These are phyloP conservation scores for Python bivittatus DNA, from an alignment of 2,113 vertebrate species.

Conservation along the genomic window DNA sequence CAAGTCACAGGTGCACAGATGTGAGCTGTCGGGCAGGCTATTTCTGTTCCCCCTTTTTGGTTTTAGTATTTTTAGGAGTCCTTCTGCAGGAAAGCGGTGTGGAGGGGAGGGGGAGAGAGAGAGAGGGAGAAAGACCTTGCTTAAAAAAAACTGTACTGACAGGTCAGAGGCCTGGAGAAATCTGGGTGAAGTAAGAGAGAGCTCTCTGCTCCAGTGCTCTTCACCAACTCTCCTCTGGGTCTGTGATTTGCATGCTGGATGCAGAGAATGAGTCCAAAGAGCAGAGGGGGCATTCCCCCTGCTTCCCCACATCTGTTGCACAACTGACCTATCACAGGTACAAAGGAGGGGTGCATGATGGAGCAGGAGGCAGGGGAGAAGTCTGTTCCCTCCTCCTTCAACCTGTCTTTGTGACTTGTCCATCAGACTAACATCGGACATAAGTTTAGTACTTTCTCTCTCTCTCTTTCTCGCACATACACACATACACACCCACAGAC, in stretches of 20 bases:
- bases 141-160: not conserved
- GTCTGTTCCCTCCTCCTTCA: not conserved
- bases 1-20: not conserved
- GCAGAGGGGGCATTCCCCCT: not conserved
- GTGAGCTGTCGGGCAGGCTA: not conserved
- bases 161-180: not conserved
- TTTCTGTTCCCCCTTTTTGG: not conserved
- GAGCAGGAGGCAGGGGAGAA: not conserved
- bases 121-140: not conserved
- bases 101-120: not conserved
- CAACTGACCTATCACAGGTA: not conserved
- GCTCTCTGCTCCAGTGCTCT: not conserved
- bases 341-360: not conserved
- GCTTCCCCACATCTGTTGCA: not conserved
- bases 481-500: no score
- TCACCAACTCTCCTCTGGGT: not conserved
- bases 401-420: not conserved
- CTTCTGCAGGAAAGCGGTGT: not conserved
- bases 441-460: no score
- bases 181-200: not conserved
- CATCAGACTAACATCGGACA: not conserved
- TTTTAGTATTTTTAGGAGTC: not conserved
- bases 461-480: no score
- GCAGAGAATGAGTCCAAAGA: not conserved
- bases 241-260: not conserved